phyloP scores from a whole-genome alignment of 2,888 invertebrate genomes.

The Synanthedon vespiformis region DNA sequence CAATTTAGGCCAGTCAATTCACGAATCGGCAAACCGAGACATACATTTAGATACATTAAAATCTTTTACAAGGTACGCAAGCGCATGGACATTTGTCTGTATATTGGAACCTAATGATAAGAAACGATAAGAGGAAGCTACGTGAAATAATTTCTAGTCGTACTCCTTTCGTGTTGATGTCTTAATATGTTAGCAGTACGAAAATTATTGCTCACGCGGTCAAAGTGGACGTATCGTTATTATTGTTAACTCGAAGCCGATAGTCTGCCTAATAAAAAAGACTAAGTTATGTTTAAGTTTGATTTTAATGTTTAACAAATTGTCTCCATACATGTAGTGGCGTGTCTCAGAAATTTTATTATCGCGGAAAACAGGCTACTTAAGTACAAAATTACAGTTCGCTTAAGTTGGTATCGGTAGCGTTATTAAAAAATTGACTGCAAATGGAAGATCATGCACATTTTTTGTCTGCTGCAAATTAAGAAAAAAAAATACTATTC shows the following conservation, averaged over 20 bases:
- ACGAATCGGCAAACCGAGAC: no score
- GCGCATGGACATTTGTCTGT: no score
- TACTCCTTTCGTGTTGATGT: constrained; percentile 63
- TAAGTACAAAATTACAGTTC: not conserved
- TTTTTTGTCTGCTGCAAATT: constrained; percentile 16
- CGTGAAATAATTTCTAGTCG: constrained; percentile 56
- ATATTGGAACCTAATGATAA: constrained; percentile 4
- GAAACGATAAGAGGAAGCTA: constrained; percentile 10
- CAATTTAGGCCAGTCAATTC: constrained; percentile 45
- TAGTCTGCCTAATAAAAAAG: constrained; percentile 55
- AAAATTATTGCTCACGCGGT: constrained; percentile 47
- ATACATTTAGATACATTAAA: no score
- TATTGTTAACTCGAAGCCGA: constrained; percentile 36
- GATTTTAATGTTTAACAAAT: constrained; percentile 30
- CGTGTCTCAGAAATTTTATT: constrained; percentile 34
- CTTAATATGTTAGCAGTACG: constrained; percentile 65
- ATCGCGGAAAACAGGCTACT: not conserved
- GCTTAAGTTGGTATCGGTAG: not conserved
- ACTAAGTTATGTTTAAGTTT: constrained; percentile 62
- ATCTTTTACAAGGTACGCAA: no score
- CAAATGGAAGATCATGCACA: not conserved
- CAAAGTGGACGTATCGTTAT: constrained; percentile 25
- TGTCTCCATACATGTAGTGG: constrained; percentile 44
- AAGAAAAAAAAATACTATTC: constrained; percentile 22
- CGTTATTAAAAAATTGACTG: not conserved